A percentile compares a stretch with the other conserved stretches of the same genome.
Evolutionary conservation across 2,113 vertebrate genomes (phyloP).

Genomic region (Chinchilla lanigera): DNA sequence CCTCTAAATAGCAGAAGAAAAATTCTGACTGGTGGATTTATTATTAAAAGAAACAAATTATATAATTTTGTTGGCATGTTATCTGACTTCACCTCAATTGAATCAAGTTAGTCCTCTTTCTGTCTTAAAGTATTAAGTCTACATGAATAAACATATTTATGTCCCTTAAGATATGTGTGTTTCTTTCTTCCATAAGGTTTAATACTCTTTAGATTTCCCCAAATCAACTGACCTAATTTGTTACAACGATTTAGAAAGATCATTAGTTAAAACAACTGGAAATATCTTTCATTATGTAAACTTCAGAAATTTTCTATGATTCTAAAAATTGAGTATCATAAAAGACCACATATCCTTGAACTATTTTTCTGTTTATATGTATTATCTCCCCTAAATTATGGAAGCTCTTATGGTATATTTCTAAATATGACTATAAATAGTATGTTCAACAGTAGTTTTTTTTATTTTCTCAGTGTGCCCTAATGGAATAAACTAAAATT

Average conservation of each 20-base stretch:
- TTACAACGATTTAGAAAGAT: not conserved
- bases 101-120: not conserved
- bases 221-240: not conserved
- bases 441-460: not conserved
- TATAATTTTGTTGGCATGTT: not conserved
- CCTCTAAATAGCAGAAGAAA: not conserved
- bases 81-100: not conserved
- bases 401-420: not conserved
- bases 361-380: not conserved
- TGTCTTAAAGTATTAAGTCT: not conserved
- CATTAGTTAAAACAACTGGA: not conserved
- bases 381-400: not conserved
- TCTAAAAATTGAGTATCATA: not conserved
- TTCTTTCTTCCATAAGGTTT: not conserved
- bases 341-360: not conserved
- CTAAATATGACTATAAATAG: conserved; percentile 37
- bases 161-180: not conserved
- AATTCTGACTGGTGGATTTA: not conserved
- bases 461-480: conserved; percentile 29
- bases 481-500: conserved; percentile 25
- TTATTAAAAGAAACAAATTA: not conserved
- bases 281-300: conserved; percentile 21
- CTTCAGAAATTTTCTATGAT: not conserved
- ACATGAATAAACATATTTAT: not conserved
- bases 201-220: not conserved